phyloP scores from a whole-genome alignment of 1,140 invertebrate genomes.

The Globodera rostochiensis region DNA sequence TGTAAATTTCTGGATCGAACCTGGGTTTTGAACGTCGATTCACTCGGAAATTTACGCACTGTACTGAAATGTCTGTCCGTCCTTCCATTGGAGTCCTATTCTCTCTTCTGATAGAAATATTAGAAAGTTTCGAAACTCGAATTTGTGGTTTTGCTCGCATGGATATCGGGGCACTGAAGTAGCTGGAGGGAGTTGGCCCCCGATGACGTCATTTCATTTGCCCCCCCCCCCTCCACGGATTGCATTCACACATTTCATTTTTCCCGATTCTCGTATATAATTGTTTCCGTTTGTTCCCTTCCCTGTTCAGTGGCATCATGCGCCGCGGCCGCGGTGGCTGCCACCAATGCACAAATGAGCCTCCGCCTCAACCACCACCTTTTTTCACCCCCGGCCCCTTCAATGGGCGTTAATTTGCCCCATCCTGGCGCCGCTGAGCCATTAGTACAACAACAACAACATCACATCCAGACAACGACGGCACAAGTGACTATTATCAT shows the following conservation, averaged over 20 bases:
- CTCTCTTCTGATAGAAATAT: too few relatives aligned
- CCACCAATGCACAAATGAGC: not conserved
- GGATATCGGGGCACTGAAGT: too few relatives aligned
- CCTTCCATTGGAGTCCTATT: too few relatives aligned
- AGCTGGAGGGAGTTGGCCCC: too few relatives aligned
- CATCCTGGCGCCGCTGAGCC: not conserved
- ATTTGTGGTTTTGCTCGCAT: too few relatives aligned
- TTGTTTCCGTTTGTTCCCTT: not conserved
- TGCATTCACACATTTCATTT: not conserved
- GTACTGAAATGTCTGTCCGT: too few relatives aligned
- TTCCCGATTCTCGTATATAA: not conserved
- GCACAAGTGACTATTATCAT: not conserved
- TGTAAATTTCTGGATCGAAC: too few relatives aligned
- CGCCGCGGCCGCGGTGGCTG: not conserved
- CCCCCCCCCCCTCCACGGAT: not conserved
- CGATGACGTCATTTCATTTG: too few relatives aligned
- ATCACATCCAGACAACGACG: not conserved
- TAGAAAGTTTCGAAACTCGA: too few relatives aligned
- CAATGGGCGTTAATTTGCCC: not conserved
- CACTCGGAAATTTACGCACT: too few relatives aligned
- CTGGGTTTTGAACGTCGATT: too few relatives aligned
- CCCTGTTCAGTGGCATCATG: not conserved
- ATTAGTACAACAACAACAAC: not conserved
- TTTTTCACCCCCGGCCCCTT: not conserved
- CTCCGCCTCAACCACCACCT: not conserved